Evolutionary conservation across 2,113 vertebrate genomes (phyloP).

Genomic region (Alectura lathami): DNA sequence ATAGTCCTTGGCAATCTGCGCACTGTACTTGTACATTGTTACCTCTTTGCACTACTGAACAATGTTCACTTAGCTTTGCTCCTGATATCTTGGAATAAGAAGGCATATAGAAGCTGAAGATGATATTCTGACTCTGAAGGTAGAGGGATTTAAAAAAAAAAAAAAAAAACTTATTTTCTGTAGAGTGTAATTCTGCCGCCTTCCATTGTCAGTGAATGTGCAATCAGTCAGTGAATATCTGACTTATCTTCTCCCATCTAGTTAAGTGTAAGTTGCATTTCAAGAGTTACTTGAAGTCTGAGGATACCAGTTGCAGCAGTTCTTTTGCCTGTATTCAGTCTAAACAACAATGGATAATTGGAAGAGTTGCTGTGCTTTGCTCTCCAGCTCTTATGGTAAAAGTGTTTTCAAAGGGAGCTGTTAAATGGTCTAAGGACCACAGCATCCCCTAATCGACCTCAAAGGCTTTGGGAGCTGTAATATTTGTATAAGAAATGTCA

Average conservation of each 20-base stretch:
- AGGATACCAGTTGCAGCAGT: neutral
- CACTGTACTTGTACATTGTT: neutral
- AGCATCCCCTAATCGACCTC: neutral
- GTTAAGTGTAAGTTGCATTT: neutral
- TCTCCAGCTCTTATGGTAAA: neutral
- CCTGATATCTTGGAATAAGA: neutral
- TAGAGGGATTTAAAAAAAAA: neutral
- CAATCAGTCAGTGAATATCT: neutral
- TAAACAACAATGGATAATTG: neutral
- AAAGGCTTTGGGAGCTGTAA: rapidly evolving
- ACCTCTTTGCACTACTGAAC: neutral
- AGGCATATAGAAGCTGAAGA: neutral
- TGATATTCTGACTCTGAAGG: neutral
- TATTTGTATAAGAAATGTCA: neutral
- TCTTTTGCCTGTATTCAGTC: neutral
- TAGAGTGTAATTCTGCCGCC: neutral
- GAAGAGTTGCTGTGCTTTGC: neutral
- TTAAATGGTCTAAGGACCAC: neutral
- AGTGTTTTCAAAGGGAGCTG: neutral
- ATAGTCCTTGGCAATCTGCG: neutral
- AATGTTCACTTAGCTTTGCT: neutral
- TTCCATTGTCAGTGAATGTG: neutral
- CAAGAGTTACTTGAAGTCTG: neutral
- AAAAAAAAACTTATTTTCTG: neutral
- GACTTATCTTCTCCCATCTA: neutral